phyloP scores from a whole-genome alignment of 2,888 invertebrate species.

The Drosophila borealis region DNA sequence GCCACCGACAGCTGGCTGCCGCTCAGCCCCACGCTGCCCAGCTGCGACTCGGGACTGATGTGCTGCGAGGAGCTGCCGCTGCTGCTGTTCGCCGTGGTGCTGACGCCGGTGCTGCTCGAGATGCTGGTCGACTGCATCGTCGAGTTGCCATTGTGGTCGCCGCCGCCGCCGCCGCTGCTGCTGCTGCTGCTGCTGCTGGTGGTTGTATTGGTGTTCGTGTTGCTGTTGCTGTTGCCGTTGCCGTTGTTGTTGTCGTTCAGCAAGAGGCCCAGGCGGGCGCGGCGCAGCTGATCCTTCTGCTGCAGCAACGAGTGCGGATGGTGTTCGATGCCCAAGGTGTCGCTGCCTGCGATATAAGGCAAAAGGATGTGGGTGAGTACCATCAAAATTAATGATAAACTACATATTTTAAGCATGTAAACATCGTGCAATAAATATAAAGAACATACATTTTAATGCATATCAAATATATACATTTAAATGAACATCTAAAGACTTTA shows the following conservation, averaged over 20 bases:
- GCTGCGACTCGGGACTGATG: conserved; percentile 82
- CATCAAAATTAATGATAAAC: not conserved
- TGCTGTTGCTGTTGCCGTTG: conserved; percentile 67
- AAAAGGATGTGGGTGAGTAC: not conserved
- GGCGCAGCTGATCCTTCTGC: conserved; percentile 83
- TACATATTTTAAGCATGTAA: not conserved
- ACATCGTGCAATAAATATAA: not conserved
- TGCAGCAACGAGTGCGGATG: conserved; percentile 65
- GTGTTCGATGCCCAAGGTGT: conserved; percentile 67
- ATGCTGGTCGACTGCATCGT: conserved; percentile 5
- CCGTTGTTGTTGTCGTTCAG: conserved; percentile 72
- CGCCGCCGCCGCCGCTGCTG: conserved; percentile 50
- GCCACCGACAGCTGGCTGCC: conserved; percentile 83
- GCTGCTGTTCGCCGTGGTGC: conserved; percentile 34
- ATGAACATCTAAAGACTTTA: no score
- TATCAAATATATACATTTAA: no score
- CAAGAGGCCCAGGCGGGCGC: conserved; percentile 82
- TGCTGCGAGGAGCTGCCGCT: conserved; percentile 75
- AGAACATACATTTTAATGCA: no score
- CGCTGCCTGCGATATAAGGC: conserved; percentile 64
- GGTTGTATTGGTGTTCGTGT: conserved; percentile 19
- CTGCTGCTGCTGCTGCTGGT: conserved; percentile 51
- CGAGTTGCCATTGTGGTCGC: conserved; percentile 32
- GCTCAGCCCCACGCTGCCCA: conserved; percentile 67
- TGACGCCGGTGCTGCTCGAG: conserved; percentile 16